Evolutionary conservation across 2,113 vertebrate species (phyloP), one percentile per base, ranked within the genome.

Genomic region (Tinamus guttatus): DNA sequence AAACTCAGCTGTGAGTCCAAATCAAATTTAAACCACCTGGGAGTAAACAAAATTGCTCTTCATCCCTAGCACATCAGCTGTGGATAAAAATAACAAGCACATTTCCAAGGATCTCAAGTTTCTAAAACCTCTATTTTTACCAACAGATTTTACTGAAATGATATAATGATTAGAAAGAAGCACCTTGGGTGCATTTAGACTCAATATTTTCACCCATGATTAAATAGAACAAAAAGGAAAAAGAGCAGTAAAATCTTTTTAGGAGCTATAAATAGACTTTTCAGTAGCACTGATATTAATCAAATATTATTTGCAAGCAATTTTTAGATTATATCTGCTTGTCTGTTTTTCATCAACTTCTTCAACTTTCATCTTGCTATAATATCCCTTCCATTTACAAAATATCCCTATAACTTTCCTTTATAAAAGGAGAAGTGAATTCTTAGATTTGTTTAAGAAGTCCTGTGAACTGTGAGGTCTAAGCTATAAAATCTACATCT

Each of bases 1-100:
- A 98, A 98, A 98, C 96, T 98, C 95, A 97, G 97, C 98, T 97
- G 97, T 96, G 97, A 98, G 98, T 99, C 98, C 98, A 99, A 98
- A 98, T 98, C 97, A 98, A 98, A 98, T 99, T 98, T 98, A 95
- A 98, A 95, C 96, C 98, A 98, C 98, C 97, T 98, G 98, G 98
- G 98, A 98, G 95, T 97, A 98, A 98, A 98, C 97, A 98, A 98
- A 98, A 98, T 98, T 98, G 97, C 92, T 98, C 87, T 96, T 97
- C 96, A 97, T 96, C 89, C 69, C 88, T 69, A 94, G 62, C 30
- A 93, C 12, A 20, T 97, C 94, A 94, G 93, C 94, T 93, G 93
- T 85, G 87, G 69, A 85, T 97, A 97, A 97, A 98, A 98, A 97
- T 98, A 96, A 96, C 88, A 95, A 93, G 74, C 80, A 96, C 76